These are phyloP conservation scores for Sphenodon punctatus DNA, from an alignment of 2,797 vertebrate genomes.

Conservation along the genomic window DNA sequence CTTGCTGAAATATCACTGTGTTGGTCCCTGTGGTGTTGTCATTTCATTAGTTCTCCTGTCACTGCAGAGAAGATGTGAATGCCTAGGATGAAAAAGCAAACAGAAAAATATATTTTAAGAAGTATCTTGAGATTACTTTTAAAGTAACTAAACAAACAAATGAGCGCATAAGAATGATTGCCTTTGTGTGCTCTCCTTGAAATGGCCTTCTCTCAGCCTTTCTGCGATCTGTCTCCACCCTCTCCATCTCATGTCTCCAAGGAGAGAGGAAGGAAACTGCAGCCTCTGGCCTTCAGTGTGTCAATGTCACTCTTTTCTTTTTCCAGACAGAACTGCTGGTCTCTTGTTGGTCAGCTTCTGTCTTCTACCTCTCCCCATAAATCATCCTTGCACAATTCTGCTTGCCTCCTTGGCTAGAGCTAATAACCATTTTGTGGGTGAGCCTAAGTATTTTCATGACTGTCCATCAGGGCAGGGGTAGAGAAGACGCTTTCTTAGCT, in stretches of 20 bases:
- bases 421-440: not conserved
- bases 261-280: not conserved
- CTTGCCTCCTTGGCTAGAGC: not conserved
- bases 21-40: not conserved
- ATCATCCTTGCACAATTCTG: not conserved
- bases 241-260: not conserved
- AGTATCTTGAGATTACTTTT: no score
- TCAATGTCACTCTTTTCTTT: not conserved
- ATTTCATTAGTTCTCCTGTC: not conserved
- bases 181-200: no score
- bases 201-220: not conserved
- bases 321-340: no score
- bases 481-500: not conserved
- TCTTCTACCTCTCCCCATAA: not conserved
- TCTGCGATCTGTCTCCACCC: fast-evolving
- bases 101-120: no score
- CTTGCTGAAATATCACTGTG: not conserved
- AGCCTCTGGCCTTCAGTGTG: not conserved
- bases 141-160: no score
- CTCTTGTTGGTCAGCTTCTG: not conserved
- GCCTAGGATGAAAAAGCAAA: no score
- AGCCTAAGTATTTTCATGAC: slow-evolving; percentile 6
- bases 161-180: no score
- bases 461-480: not conserved
- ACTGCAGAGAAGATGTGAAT: no score